These are phyloP conservation scores for Champsocephalus gunnari DNA, from an alignment of 2,797 vertebrate species.

Conservation along the genomic window DNA sequence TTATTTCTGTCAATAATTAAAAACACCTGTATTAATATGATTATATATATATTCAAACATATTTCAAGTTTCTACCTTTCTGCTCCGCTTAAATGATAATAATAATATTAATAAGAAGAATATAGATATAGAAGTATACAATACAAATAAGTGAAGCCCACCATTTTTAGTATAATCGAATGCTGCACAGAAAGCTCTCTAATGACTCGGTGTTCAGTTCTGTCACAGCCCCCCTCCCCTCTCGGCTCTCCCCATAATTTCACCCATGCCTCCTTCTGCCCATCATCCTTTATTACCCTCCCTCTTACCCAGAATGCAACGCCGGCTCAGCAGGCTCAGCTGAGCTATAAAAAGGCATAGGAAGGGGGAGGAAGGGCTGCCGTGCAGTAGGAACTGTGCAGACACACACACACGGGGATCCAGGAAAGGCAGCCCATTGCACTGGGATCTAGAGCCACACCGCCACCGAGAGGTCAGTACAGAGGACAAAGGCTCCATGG, in stretches of 20 bases:
- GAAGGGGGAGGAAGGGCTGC: conserved; percentile 78
- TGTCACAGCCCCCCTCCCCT: not conserved
- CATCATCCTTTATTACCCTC: conserved; percentile 28
- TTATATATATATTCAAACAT: not conserved
- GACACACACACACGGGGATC: conserved; percentile 73
- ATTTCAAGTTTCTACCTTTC: not conserved
- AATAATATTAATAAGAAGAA: too few relatives aligned
- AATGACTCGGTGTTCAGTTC: not conserved
- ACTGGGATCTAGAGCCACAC: conserved; percentile 77
- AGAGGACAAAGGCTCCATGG: conserved; percentile 71
- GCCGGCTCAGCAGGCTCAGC: conserved; percentile 76
- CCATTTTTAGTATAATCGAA: not conserved
- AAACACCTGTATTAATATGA: not conserved
- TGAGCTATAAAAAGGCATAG: conserved; percentile 83
- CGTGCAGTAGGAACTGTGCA: conserved; percentile 82
- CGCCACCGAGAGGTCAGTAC: conserved; percentile 84
- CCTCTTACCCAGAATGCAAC: conserved; percentile 81
- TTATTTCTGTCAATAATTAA: too few relatives aligned
- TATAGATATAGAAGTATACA: too few relatives aligned
- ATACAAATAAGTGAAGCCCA: not conserved
- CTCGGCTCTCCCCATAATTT: conserved; percentile 31
- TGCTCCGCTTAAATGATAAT: rapidly evolving
- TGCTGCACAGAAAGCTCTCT: not conserved
- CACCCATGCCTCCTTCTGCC: conserved; percentile 28
- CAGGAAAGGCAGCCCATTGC: conserved; percentile 75